Base-by-base conservation (phyloP, 1,140 invertebrate genomes). In the Epicauta chinensis region DNA sequence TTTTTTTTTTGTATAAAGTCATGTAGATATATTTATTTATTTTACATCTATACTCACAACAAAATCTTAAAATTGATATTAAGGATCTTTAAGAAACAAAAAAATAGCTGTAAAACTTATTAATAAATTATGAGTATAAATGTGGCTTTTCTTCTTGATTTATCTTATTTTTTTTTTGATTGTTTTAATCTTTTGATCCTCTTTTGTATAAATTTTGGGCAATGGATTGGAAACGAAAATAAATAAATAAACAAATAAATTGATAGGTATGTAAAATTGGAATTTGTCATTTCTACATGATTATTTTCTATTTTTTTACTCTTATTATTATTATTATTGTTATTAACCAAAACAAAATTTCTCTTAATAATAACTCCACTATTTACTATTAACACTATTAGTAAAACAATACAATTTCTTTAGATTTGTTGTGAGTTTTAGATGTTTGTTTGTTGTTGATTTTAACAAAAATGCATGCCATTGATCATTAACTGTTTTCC, bases 1-100 rank as follows among this genome's bases (percentile, higher is more conserved):
- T 35, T 29, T 15, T 61, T 50, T 58, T 64, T 67, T 67, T 69
- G 64, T 67, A 69, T 61, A 69, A 69, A 69, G 59, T 63, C 60
- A 64, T 69, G 67, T 69, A 69, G 62, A 67, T 69, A 65, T 67
- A 64, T 65, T 69, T 69, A 67, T 67, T 69, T 69, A 69, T 67
- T 34, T 34, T 67, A 63, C 63, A 62, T 69, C 67, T 68, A 65
- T 63, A 69, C 67, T 69, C 67, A 69, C 67, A 69, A 69, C 67
- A 69, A 67, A 69, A 55, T 58, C 54, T 58, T 59, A 16, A 59
- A 58, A 55, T 51, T 58, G 53, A 59, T 56, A 65, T 59, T 59
- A 58, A 59, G 58, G 39, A n/a, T 49, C 55, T 16, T 59, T 59
- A 55, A 58, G 38, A 49, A 49, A 23, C 29, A 49, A 40, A 39